Base-by-base conservation (phyloP, 2,888 invertebrate species). In the Phortica okadai region DNA sequence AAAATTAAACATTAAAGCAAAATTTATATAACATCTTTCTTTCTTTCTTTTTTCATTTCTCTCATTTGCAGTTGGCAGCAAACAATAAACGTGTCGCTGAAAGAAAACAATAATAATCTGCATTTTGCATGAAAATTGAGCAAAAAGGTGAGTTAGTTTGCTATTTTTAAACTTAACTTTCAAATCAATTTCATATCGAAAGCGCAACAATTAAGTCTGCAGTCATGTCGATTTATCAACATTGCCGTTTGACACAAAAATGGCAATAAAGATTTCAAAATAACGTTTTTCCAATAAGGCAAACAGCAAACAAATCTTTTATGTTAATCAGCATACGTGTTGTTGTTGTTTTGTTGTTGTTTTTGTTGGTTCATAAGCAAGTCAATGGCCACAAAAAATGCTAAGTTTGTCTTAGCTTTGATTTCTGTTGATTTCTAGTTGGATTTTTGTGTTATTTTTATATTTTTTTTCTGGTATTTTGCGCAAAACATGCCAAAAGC, bases 281-380 rank as follows among this genome's bases (percentile, higher is more conserved):
- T 73, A 74, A 78, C 70, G 54, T 41, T 80, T 81, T 76, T 76
- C 69, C 78, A 78, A 42, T 73, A 74, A 16, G 73, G 50, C 44
- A 77, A 80, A 79, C 76, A 33, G 33, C 41, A 41, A 82, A 78
- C 80, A 75, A 75, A 86, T 87, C 85, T 83, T 87, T 87, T 85
- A 85, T 87, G 87, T 84, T 87, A 87, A 85, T 87, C 87, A 83
- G 87, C 83, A 85, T 84, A 82, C 86, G 86, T 85, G 86, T 86
- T 81, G 79, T 76, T 73, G 33, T 33, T 79, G 77, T 75, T 73
- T 77, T 72, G 77, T 64, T 80, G 78, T 78, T 79, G 78, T 77
- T 72, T 78, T 64, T 80, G 78, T 78, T 79, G 78, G 75, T 82
- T 76, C n/a, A 56, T 50, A 67, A 54, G 42, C 67, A 76, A 77